These are phyloP conservation scores for Lasioglossum zephyrum DNA, from an alignment of 2,888 invertebrate species.

Conservation along the genomic window DNA sequence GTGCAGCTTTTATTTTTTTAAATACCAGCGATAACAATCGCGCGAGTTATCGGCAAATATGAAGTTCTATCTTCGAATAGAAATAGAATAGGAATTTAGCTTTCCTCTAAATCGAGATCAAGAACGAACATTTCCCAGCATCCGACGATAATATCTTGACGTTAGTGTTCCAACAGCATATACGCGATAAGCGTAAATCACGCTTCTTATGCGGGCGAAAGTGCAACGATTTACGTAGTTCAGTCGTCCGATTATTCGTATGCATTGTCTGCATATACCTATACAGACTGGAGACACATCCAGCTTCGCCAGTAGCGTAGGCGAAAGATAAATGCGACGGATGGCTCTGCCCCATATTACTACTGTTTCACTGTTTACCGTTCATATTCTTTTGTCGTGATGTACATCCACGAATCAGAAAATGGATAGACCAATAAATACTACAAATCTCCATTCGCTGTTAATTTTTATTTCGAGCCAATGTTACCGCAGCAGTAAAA, in stretches of 20 bases:
- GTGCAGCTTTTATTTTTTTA: too few species aligned
- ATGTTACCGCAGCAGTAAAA: too few species aligned
- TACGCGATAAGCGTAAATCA: constrained; percentile 59
- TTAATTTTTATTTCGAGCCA: neutral
- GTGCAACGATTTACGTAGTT: constrained; percentile 70
- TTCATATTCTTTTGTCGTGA: neutral
- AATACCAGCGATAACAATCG: constrained; percentile 3
- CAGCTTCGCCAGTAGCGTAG: constrained; percentile 50
- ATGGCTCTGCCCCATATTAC: neutral
- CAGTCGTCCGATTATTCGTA: constrained; percentile 70
- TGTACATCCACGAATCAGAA: neutral
- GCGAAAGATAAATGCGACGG: constrained; percentile 6
- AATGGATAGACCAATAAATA: neutral
- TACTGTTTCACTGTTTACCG: neutral
- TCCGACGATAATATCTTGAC: constrained; percentile 38
- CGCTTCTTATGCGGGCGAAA: constrained; percentile 66
- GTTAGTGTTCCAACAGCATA: neutral
- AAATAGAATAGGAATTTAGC: neutral
- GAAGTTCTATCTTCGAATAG: neutral
- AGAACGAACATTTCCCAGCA: constrained; percentile 19
- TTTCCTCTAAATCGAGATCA: neutral
- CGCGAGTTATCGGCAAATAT: neutral
- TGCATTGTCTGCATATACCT: constrained; percentile 29
- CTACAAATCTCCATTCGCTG: neutral
- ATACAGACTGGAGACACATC: constrained; percentile 6